Base-by-base conservation (phyloP, 1,140 invertebrate genomes). In the Lutraria rhynchaena region DNA sequence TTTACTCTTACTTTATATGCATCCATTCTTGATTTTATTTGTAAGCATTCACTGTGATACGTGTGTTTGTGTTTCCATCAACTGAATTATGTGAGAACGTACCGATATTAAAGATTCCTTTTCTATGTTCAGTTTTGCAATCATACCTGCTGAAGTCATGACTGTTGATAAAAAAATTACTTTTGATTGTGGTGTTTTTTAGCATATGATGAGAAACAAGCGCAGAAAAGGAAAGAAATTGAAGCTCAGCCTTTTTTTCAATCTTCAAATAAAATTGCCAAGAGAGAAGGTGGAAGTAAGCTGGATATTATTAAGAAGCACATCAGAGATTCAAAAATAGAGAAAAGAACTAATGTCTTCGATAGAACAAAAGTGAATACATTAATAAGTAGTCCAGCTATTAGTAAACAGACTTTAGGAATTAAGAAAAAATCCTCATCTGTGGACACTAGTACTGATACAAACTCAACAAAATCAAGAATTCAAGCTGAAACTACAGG, bases 201-300 rank as follows among this genome's bases (percentile, higher is more conserved):
- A 81, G 78, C 78, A 1, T 81, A 63, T 74, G 78, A 81, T 73
- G 78, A 81, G 24, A 73, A 44, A 63, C 67, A 81, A 53, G 33
- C 60, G 11, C 11, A 61, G 35, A 81, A 81, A 27, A 60, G 78
- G n/a, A 81, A 63, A 65, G 78, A 81, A 41, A 81, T 81, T 17
- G 78, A 81, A 46, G 65, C 44, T 7, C 24, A 55, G 53, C 69
- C 78, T 63, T 44, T 81, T 19, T 81, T 81, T 33, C 1, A 29
- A 19, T 17, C 41, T 1, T 19, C 29, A 53, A 51, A 35, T 27
- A 81, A 81, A 57, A 22, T 41, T 9, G 37, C 69, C 0, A 81
- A 60, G 27, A 37, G 22, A 17, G 61, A 71, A 57, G 46, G 5
- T 5, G 60, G 7, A 15, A 63, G 41, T 24, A 74, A 46, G 46